These are phyloP conservation scores for Chaetorhynchus papuensis DNA, from an alignment of 2,113 vertebrate species.

Conservation along the genomic window DNA sequence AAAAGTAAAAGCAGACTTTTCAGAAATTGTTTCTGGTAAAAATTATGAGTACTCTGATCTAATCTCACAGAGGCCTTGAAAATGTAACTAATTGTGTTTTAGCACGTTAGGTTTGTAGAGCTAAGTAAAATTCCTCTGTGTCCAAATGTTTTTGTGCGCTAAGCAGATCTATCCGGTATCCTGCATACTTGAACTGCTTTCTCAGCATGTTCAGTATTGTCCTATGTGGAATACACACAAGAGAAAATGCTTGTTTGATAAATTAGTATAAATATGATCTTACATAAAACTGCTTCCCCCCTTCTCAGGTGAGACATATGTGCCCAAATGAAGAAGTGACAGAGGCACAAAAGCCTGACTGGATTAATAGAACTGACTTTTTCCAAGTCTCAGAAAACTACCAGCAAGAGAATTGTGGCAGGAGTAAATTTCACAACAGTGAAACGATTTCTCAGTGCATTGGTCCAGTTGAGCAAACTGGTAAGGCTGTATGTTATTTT, in stretches of 20 bases:
- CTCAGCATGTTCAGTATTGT: neutral
- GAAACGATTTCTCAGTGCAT: neutral
- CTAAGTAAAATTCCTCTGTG: neutral
- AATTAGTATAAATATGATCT: neutral
- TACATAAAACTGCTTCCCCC: neutral
- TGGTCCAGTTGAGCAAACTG: neutral
- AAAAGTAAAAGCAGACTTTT: neutral
- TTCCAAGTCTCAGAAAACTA: slow-evolving; percentile 54
- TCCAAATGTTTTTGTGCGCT: neutral
- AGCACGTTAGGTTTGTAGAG: neutral
- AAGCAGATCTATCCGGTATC: neutral
- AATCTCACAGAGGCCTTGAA: neutral
- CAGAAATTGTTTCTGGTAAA: neutral
- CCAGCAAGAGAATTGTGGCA: neutral
- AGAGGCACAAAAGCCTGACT: slow-evolving; percentile 9
- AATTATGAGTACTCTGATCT: neutral
- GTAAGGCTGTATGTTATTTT: neutral
- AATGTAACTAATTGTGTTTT: neutral
- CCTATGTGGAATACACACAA: neutral
- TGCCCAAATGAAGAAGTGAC: neutral
- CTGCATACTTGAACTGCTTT: neutral
- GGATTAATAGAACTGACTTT: slow-evolving; percentile 52
- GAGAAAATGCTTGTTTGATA: neutral
- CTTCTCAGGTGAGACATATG: slow-evolving; percentile 10
- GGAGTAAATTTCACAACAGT: neutral